Evolutionary conservation across 2,888 invertebrate species (phyloP).

Genomic region (Itoplectis maculator): DNA sequence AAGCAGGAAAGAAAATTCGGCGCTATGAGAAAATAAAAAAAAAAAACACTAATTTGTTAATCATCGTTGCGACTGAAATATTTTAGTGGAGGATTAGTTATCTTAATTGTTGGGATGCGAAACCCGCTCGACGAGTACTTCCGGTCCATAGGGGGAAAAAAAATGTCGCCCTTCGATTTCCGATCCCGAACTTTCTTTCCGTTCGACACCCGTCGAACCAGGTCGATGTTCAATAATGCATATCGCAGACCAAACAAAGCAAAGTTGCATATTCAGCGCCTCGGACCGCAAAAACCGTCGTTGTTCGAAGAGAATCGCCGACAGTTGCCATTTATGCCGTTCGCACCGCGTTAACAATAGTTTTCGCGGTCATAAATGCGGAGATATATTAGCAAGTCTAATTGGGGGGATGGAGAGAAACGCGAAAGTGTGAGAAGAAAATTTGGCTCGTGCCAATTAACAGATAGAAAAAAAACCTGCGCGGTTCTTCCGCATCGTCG

Average conservation of each 20-base stretch:
- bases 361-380: slow-evolving; percentile 1
- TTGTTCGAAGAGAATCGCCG: slow-evolving; percentile 12
- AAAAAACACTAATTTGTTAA: slow-evolving; percentile 1
- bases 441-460: slow-evolving; percentile 51
- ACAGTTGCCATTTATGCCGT: not conserved
- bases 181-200: slow-evolving; percentile 18
- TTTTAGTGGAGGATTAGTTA: too few species aligned
- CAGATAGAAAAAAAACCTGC: not conserved
- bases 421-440: slow-evolving; percentile 41
- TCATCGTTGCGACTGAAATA: too few species aligned
- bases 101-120: too few species aligned
- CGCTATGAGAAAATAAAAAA: slow-evolving; percentile 38
- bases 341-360: slow-evolving; percentile 10
- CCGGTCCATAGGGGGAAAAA: not conserved
- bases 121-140: not conserved
- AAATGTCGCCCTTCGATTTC: slow-evolving; percentile 9
- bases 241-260: slow-evolving; percentile 42
- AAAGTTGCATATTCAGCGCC: slow-evolving; percentile 33
- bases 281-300: slow-evolving; percentile 13
- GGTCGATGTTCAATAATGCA: slow-evolving; percentile 50
- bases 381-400: slow-evolving; percentile 57
- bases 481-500: not conserved
- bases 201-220: slow-evolving; percentile 25
- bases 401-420: slow-evolving; percentile 17
- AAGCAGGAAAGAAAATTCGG: too few species aligned